Percentiles rank a stretch among this genome's conserved stretches.
phyloP scores from a whole-genome alignment of 2,113 vertebrate species.

The Prinia subflava region DNA sequence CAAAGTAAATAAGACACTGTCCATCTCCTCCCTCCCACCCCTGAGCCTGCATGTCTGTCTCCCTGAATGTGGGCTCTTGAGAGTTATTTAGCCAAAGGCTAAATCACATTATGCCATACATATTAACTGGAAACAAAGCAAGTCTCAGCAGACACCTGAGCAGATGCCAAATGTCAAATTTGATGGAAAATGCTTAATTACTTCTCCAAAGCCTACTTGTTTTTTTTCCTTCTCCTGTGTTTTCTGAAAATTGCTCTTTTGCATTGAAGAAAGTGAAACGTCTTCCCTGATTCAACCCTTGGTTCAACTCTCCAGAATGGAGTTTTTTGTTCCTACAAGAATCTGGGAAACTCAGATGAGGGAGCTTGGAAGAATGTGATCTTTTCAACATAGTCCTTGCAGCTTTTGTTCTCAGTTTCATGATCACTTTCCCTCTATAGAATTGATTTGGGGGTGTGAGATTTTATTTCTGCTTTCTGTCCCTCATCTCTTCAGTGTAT shows the following conservation, averaged over 20 bases:
- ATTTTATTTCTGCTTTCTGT: background rate
- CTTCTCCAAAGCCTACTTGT: background rate
- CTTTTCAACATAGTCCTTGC: background rate
- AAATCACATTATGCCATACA: background rate
- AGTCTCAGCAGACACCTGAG: constrained; percentile 22
- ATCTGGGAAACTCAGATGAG: background rate
- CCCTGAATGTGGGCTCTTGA: background rate
- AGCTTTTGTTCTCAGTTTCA: background rate
- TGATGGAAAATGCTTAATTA: constrained; percentile 58
- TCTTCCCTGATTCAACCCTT: background rate
- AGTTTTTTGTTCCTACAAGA: background rate
- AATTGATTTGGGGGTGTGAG: background rate
- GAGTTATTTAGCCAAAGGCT: background rate
- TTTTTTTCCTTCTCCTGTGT: rapidly evolving
- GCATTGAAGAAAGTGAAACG: background rate
- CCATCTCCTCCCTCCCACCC: background rate
- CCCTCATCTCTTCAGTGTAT: background rate
- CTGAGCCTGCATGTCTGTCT: background rate
- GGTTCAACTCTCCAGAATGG: background rate
- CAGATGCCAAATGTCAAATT: constrained; percentile 50
- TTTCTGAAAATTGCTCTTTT: background rate
- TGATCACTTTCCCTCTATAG: background rate
- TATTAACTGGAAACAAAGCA: constrained; percentile 19
- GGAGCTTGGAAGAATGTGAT: background rate
- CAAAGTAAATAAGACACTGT: background rate